Conservation (phyloP, 2,797 vertebrate species). For the Gadopsis marmoratus region DNA sequence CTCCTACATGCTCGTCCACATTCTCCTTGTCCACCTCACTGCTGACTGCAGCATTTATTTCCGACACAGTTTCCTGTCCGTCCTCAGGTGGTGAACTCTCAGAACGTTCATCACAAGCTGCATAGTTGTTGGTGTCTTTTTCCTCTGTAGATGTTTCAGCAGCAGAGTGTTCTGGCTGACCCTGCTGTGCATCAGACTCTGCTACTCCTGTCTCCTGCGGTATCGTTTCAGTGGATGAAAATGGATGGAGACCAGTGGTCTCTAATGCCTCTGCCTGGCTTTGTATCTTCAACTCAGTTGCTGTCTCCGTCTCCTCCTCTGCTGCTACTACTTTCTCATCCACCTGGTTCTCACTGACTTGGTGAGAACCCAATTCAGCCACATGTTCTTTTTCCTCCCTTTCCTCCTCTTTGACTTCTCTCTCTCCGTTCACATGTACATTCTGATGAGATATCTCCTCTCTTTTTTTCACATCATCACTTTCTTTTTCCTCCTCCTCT, state of each 20-base stretch:
- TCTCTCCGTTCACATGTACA: constrained; percentile 70
- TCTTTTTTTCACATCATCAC: constrained; percentile 18
- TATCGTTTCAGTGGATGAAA: not conserved
- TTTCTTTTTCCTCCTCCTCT: constrained; percentile 42
- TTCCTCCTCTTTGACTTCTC: constrained; percentile 29
- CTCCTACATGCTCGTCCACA: constrained; percentile 12
- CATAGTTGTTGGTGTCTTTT: not conserved
- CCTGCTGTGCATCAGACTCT: constrained; percentile 12
- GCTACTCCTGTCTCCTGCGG: not conserved
- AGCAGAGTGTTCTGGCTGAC: constrained; percentile 11
- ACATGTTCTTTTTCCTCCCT: constrained; percentile 23
- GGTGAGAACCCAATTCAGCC: not conserved
- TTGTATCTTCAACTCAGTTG: constrained; percentile 5
- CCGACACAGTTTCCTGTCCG: not conserved
- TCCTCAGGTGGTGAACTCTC: constrained; percentile 15
- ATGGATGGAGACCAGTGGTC: not conserved
- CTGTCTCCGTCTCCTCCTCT: constrained; percentile 25
- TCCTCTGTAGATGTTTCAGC: constrained; percentile 1
- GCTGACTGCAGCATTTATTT: not conserved
- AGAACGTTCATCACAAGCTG: not conserved
- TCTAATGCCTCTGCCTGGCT: constrained; percentile 5
- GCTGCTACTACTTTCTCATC: constrained; percentile 28
- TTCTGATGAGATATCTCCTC: constrained; percentile 40
- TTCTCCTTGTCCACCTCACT: constrained; percentile 14
- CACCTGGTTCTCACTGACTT: constrained; percentile 4